Conservation (phyloP, 2,888 invertebrate species). For the Thymelicus lineola region DNA sequence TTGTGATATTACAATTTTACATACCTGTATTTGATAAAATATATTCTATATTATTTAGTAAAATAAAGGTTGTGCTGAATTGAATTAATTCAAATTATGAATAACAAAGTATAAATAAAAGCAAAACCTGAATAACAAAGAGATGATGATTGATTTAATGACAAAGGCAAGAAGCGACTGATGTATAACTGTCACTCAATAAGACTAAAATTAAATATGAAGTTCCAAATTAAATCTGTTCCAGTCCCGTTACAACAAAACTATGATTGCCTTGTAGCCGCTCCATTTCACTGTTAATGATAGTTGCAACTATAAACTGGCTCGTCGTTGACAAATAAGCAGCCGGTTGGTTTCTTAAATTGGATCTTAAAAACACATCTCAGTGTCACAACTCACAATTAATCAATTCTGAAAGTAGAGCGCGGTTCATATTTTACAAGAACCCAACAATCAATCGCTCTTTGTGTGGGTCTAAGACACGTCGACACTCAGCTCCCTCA, state of each 20-base stretch:
- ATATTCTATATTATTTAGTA: too few species aligned
- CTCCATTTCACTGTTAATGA: conserved; percentile 55
- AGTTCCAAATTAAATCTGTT: conserved; percentile 3
- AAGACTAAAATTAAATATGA: too few species aligned
- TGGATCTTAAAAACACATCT: conserved; percentile 61
- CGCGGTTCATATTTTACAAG: conserved; percentile 73
- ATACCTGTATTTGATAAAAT: too few species aligned
- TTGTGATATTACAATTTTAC: too few species aligned
- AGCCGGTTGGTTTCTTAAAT: conserved; percentile 65
- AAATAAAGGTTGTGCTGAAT: too few species aligned
- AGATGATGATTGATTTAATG: too few species aligned
- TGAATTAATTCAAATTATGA: too few species aligned
- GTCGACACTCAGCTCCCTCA: conserved; percentile 64
- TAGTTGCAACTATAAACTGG: conserved; percentile 67
- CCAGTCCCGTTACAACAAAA: conserved; percentile 12
- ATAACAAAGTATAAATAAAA: too few species aligned
- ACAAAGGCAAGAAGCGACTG: too few species aligned
- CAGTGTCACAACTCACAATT: conserved; percentile 71
- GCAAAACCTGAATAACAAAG: too few species aligned
- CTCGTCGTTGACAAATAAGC: conserved; percentile 64
- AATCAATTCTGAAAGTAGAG: conserved; percentile 79
- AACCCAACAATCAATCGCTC: conserved; percentile 72
- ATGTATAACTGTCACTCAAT: too few species aligned
- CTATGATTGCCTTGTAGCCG: conserved; percentile 12
- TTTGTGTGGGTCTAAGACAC: conserved; percentile 79